phyloP scores from a whole-genome alignment of 92 coral and sea anemone genomes.

The Parazoanthus darwini region DNA sequence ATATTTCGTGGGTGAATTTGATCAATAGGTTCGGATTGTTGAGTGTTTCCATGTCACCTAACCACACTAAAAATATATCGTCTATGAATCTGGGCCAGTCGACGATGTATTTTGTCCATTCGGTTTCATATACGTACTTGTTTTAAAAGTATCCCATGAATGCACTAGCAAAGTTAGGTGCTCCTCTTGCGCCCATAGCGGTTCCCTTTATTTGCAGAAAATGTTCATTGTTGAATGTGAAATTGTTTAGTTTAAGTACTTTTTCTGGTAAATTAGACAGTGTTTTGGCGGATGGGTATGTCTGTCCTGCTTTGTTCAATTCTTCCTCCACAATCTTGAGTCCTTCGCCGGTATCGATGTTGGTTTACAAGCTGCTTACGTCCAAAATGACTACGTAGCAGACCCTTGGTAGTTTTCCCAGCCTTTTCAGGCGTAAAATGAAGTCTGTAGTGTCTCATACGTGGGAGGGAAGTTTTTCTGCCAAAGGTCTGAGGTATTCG shows the following conservation, averaged over 20 bases:
- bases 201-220: constrained; percentile 39
- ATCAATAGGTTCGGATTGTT: constrained; percentile 41
- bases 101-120: constrained; percentile 34
- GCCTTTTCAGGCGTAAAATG: constrained; percentile 36
- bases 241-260: constrained; percentile 47
- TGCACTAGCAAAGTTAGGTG: constrained; percentile 49
- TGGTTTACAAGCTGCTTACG: constrained; percentile 38
- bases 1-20: constrained; percentile 47
- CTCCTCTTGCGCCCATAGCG: constrained; percentile 49
- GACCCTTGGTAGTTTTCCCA: constrained; percentile 38
- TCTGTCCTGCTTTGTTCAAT: constrained; percentile 30
- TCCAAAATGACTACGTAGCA: constrained; percentile 49
- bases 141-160: constrained; percentile 52
- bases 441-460: constrained; percentile 45
- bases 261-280: constrained; percentile 28
- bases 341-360: background rate
- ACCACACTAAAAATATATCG: constrained; percentile 44
- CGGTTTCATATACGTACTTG: constrained; percentile 41
- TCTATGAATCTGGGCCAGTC: constrained; percentile 50
- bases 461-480: constrained; percentile 47
- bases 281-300: constrained; percentile 25
- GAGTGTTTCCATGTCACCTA: background rate
- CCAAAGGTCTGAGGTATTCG: constrained; percentile 49
- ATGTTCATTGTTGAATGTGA: background rate
- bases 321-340: constrained; percentile 34